Conservation (phyloP, 2,888 invertebrate genomes). For the Labia minor region DNA sequence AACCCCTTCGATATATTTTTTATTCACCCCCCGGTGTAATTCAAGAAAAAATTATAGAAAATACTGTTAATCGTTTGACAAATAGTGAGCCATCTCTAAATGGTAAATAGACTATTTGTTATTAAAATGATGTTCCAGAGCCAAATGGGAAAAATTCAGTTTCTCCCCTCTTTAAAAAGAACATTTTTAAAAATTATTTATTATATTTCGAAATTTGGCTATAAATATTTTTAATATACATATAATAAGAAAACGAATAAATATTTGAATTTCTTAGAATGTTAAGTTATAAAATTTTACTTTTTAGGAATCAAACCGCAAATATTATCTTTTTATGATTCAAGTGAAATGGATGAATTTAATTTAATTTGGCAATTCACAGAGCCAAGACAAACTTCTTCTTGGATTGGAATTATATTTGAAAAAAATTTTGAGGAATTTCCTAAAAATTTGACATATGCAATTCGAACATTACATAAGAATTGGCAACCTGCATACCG, state of each 20-base stretch:
- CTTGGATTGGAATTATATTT: not conserved
- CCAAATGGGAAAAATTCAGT: too few species aligned
- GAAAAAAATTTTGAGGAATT: not conserved
- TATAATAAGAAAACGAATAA: too few species aligned
- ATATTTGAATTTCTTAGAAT: too few species aligned
- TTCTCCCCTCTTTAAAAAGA: too few species aligned
- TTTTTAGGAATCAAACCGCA: not conserved
- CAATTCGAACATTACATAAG: not conserved
- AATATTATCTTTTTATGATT: not conserved
- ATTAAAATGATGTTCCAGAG: too few species aligned
- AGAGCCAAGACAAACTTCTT: not conserved
- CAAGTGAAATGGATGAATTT: not conserved
- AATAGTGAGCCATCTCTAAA: too few species aligned
- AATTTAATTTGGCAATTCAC: not conserved
- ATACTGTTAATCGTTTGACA: not conserved
- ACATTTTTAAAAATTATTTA: too few species aligned
- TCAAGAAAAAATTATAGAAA: not conserved
- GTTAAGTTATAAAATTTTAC: too few species aligned
- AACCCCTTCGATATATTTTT: not conserved
- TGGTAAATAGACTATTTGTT: too few species aligned
- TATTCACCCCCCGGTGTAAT: not conserved
- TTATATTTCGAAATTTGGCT: too few species aligned
- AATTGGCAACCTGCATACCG: not conserved
- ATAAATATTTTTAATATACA: too few species aligned
- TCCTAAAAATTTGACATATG: not conserved